Evolutionary conservation across 2,113 vertebrate species (phyloP).

Genomic region (Panthera tigris): DNA sequence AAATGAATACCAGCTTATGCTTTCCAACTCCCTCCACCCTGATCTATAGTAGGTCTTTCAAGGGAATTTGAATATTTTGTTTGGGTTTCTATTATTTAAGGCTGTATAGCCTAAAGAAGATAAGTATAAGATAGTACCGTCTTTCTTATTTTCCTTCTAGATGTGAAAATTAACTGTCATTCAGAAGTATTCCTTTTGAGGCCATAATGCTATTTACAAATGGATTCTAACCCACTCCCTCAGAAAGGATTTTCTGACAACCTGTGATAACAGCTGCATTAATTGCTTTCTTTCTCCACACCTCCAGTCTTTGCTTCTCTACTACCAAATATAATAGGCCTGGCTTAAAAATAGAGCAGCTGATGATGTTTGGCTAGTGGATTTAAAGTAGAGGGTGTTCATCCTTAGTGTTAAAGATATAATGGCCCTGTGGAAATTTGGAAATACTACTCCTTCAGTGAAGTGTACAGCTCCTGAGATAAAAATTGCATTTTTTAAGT

Average conservation of each 20-base stretch:
- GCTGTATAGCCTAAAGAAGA: neutral
- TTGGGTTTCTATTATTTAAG: constrained; percentile 22
- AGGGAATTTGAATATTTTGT: constrained; percentile 18
- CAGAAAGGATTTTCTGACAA: neutral
- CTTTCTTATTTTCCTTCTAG: neutral
- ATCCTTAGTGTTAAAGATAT: neutral
- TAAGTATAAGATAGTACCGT: neutral
- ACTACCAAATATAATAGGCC: neutral
- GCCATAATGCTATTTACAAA: neutral
- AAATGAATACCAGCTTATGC: constrained; percentile 69
- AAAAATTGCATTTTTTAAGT: neutral
- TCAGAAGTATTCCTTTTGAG: constrained; percentile 11
- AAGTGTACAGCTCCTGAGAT: neutral
- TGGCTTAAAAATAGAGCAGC: constrained; percentile 2
- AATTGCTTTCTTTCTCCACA: neutral
- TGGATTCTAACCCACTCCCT: neutral
- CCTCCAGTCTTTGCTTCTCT: neutral
- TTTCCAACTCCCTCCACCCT: neutral
- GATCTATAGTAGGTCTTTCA: constrained; percentile 17
- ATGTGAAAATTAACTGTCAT: constrained; percentile 25
- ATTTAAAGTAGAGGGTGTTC: neutral
- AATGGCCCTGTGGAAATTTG: neutral
- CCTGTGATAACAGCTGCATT: neutral
- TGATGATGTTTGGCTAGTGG: neutral
- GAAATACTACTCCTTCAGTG: neutral